Base-by-base conservation (phyloP, 2,797 vertebrate genomes). In the Enteromius trimaculatus region DNA sequence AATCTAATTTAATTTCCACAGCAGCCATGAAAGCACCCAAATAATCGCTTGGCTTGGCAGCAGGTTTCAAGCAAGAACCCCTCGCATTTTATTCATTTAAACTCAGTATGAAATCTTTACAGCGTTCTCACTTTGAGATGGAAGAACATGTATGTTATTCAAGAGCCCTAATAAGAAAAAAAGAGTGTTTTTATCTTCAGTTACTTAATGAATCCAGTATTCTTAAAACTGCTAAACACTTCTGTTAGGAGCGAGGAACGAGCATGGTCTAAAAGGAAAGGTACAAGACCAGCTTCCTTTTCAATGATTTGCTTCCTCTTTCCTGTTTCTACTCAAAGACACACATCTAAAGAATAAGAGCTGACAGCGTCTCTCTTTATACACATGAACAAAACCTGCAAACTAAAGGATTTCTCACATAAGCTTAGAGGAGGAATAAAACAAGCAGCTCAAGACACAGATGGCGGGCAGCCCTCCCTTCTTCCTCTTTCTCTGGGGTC, bases 381-480 rank as follows among this genome's bases (percentile, higher is more conserved):
- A 70, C 23, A 69, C 78, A 53, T 21, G 34, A 34, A 79, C 13
- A 79, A 65, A 72, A 47, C 37, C 13, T n/a, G 39, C 26, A 23
- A 82, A 53, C 1, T 2, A 64, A 75, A 53, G 19, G 8, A 75
- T 74, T 82, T 72, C 26, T 31, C 1, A 47, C 34, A 37, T 19
- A 26, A 55, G 31, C 3, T 6, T 47, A 79, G 34, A 79, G 44
- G 19, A 66, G 29, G 58, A 62, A 44, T 29, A 9, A 77, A 77
- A 19, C n/a, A 17, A 62, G 6, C 60, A 55, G 53, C 79, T 44
- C 66, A 80, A 29, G 11, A 71, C 65, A 71, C 66, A 71, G 79
- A 70, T 80, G 78, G 49, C 4, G n/a, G 10, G 16, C 26, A 19
- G 19, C 39, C 51, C 66, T 29, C 17, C 21, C 44, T 14, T 47